These are phyloP conservation scores for Hemiprocne comata DNA, from an alignment of 2,113 vertebrate species.

Conservation along the genomic window DNA sequence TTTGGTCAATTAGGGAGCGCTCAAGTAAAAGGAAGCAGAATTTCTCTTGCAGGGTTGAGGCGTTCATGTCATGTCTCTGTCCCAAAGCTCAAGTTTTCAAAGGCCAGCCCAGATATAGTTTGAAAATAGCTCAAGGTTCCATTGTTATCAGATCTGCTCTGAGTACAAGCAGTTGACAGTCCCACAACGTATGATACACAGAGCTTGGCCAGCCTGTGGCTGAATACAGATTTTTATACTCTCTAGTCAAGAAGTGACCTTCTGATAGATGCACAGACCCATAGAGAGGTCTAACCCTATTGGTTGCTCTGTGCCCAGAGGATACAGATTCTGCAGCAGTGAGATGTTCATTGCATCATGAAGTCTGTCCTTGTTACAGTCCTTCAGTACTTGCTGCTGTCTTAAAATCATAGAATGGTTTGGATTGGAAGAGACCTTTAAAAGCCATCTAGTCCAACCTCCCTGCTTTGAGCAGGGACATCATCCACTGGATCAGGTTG, in stretches of 20 bases:
- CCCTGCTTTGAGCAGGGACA: neutral
- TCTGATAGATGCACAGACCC: neutral
- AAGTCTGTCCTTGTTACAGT: neutral
- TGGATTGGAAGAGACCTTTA: neutral
- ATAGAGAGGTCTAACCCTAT: neutral
- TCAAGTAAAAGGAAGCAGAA: neutral
- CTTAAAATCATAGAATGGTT: neutral
- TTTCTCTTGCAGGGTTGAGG: neutral
- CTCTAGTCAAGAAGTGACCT: neutral
- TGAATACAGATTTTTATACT: neutral
- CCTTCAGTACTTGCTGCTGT: neutral
- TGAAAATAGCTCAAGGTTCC: neutral
- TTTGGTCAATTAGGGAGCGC: neutral
- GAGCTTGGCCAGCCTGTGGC: neutral
- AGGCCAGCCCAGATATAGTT: neutral
- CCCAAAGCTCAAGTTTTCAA: neutral
- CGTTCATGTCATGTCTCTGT: neutral
- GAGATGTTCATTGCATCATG: neutral
- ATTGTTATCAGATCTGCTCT: neutral
- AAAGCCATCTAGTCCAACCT: neutral
- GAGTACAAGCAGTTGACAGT: neutral
- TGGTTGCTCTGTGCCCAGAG: neutral
- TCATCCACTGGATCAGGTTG: neutral
- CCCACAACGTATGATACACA: neutral
- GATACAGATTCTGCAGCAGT: neutral